Evolutionary conservation across 2,797 vertebrate genomes (phyloP).

Genomic region (Choloepus didactylus): DNA sequence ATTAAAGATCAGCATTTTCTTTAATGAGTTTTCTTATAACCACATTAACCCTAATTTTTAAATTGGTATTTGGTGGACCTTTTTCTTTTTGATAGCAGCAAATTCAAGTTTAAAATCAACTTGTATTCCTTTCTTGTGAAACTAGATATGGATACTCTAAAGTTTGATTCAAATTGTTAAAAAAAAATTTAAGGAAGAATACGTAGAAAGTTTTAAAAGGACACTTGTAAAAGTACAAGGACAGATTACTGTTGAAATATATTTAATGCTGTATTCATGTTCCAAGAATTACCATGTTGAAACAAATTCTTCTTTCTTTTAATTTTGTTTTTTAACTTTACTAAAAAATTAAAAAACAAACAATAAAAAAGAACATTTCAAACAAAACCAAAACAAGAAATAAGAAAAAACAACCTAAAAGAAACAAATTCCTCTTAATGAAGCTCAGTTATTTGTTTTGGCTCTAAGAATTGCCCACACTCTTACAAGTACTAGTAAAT

Average conservation of each 20-base stretch:
- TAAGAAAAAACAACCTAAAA: too few species aligned
- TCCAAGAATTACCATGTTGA: neutral
- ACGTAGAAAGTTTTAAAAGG: neutral
- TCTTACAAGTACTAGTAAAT: neutral
- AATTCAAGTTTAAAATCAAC: conserved; percentile 15
- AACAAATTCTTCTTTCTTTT: neutral
- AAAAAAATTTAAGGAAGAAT: neutral
- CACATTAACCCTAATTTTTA: neutral
- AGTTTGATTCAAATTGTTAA: conserved; percentile 13
- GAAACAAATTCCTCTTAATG: neutral
- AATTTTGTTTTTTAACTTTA: too few species aligned
- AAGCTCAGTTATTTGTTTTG: neutral
- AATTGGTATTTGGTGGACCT: neutral
- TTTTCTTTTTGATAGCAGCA: conserved; percentile 10
- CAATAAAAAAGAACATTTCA: too few species aligned
- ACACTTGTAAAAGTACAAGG: neutral
- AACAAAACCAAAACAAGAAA: too few species aligned
- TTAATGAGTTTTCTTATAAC: conserved; percentile 16
- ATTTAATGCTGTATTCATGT: neutral
- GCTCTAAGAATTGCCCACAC: neutral
- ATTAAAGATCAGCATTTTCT: conserved; percentile 22
- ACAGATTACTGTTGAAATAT: neutral
- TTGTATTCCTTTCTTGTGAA: neutral
- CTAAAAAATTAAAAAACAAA: too few species aligned
- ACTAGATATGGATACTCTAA: neutral